phyloP scores from a whole-genome alignment of 2,797 vertebrate genomes.

The Odontamblyopus lacepedii region DNA sequence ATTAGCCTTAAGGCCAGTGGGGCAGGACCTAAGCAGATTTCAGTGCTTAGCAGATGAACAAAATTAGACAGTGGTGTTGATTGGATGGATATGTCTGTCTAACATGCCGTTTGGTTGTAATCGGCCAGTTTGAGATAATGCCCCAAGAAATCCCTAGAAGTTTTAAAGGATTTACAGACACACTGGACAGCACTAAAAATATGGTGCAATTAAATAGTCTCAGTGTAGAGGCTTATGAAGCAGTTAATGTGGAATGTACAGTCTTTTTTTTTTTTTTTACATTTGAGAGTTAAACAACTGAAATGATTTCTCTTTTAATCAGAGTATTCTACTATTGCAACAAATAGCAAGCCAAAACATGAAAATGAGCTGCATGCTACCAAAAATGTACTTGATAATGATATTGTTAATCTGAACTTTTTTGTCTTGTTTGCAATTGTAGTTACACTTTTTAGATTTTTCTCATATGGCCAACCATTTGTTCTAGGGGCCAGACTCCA shows the following conservation, averaged over 20 bases:
- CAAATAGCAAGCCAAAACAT: no score
- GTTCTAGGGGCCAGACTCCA: slow-evolving; percentile 90
- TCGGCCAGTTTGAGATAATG: slow-evolving; percentile 47
- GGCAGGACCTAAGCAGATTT: slow-evolving; percentile 81
- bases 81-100: slow-evolving; percentile 63
- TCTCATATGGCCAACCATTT: not conserved
- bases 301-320: no score
- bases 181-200: slow-evolving; percentile 10
- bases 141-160: slow-evolving; percentile 38
- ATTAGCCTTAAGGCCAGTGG: slow-evolving; percentile 72
- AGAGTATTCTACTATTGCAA: no score
- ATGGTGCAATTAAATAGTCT: not conserved
- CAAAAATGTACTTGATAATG: no score
- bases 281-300: no score
- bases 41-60: slow-evolving; percentile 84
- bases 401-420: no score
- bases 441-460: not conserved
- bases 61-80: slow-evolving; percentile 85
- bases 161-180: slow-evolving; percentile 35
- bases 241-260: not conserved
- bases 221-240: not conserved
- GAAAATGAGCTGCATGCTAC: no score
- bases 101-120: slow-evolving; percentile 63
- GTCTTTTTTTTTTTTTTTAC: no score
- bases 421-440: not conserved